Evolutionary conservation across 2,888 invertebrate genomes (phyloP), one percentile per base, ranked within the genome.

Genomic region (Malthinus seriepunctatus): DNA sequence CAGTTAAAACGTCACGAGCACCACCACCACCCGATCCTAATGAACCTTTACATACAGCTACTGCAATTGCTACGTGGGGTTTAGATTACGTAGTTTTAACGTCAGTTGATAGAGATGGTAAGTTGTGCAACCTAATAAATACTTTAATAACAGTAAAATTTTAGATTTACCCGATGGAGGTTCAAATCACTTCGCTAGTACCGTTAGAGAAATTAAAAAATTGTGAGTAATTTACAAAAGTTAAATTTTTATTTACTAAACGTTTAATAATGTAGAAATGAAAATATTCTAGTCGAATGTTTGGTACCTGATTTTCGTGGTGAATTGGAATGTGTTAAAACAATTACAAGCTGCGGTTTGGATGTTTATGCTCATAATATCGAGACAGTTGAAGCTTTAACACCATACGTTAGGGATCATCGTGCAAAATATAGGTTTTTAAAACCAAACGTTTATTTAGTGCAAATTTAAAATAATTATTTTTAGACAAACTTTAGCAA

Each of bases 321-420:
- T 0, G 84, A 93, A 74, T 74, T 87, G 46, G 81, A 85, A 4
- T 86, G 88, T 69, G 88, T 98, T 0, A 84, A 82, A 71, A 85
- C 80, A 0, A 89, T 98, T 56, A 93, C 90, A 0, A 76, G 81
- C 11, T 88, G 92, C 57, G 95, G 95, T 0, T 82, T 98, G 0
- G 97, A 99, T 79, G 99, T 99, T 33, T 98, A 91, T 77, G 98
- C 98, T 0, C 99, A 99, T 78, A 99, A 99, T 78, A 90, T 99
- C 34, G 99, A 99, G 82, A 99, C 99, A 0, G 97, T 97, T 0
- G 93, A 94, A 73, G 82, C 87, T 63, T 80, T 97, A 33, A 97
- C 97, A 42, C 93, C 93, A 3, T 91, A 88, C 75, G 97, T 99
- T 1, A 83, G 99, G 58, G 99, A 99, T 76, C 89, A 91, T 23